These are phyloP conservation scores for Sylvietta virens DNA, from an alignment of 2,113 vertebrate genomes.

Conservation along the genomic window DNA sequence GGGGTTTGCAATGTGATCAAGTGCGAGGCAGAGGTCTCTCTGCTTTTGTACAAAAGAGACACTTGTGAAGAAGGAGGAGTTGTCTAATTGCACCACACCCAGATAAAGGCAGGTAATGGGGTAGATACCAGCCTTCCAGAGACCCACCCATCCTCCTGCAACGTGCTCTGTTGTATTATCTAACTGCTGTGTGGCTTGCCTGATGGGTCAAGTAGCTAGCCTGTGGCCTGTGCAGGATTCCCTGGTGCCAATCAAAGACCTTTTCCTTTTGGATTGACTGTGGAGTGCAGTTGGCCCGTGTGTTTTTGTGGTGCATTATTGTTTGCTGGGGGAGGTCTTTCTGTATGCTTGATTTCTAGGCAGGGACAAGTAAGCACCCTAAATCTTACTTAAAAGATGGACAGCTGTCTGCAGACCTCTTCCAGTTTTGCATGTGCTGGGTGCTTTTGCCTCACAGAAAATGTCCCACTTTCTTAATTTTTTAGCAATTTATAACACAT, in stretches of 20 bases:
- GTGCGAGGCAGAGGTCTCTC: accelerated
- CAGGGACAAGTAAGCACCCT: neutral
- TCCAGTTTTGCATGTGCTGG: neutral
- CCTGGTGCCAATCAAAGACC: neutral
- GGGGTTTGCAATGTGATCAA: neutral
- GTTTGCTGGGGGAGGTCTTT: neutral
- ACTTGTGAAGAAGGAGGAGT: neutral
- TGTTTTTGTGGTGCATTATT: neutral
- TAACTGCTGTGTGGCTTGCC: accelerated
- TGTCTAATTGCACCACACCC: neutral
- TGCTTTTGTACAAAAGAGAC: neutral
- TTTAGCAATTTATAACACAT: neutral
- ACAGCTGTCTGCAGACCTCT: neutral
- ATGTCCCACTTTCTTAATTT: neutral
- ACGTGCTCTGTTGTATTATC: accelerated
- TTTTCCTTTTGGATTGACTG: neutral
- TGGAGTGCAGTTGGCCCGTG: accelerated
- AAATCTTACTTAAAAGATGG: neutral
- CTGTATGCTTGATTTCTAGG: neutral
- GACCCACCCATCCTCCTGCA: neutral
- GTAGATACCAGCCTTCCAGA: neutral
- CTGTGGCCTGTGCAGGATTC: neutral
- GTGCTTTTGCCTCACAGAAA: neutral
- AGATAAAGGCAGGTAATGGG: too few species aligned
- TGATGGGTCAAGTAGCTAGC: neutral